Percentiles rank a stretch among this genome's conserved stretches.
These are phyloP conservation scores for Halichoerus grypus DNA, from an alignment of 2,113 vertebrate genomes.

Conservation along the genomic window DNA sequence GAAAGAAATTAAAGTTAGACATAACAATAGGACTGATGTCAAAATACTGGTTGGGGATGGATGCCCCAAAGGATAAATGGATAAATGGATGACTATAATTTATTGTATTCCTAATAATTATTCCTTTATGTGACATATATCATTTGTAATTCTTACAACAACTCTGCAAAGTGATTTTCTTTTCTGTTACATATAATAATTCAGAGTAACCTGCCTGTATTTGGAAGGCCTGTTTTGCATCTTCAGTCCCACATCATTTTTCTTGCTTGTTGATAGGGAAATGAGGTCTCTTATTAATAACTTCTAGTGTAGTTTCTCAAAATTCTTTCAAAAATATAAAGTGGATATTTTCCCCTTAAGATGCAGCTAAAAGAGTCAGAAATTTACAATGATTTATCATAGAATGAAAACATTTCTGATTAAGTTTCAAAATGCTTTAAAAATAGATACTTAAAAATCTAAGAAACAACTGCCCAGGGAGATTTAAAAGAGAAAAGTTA, in stretches of 20 bases:
- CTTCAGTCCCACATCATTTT: background rate
- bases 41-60: background rate
- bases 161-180: background rate
- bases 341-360: background rate
- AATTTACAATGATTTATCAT: background rate
- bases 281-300: background rate
- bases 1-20: slow-evolving; percentile 42
- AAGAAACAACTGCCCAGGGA: background rate
- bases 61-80: background rate
- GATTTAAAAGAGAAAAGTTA: slow-evolving; percentile 12
- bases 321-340: slow-evolving; percentile 37
- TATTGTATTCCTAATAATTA: background rate
- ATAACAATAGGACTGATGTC: background rate
- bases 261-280: background rate
- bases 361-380: background rate
- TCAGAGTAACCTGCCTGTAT: background rate
- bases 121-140: background rate
- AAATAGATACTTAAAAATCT: background rate
- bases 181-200: background rate
- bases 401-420: background rate
- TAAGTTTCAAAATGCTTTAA: slow-evolving; percentile 36
- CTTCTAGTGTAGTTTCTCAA: background rate
- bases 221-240: background rate
- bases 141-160: background rate
- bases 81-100: background rate